These are phyloP conservation scores for Eilema caniola DNA, from an alignment of 2,888 invertebrate genomes.

Conservation along the genomic window DNA sequence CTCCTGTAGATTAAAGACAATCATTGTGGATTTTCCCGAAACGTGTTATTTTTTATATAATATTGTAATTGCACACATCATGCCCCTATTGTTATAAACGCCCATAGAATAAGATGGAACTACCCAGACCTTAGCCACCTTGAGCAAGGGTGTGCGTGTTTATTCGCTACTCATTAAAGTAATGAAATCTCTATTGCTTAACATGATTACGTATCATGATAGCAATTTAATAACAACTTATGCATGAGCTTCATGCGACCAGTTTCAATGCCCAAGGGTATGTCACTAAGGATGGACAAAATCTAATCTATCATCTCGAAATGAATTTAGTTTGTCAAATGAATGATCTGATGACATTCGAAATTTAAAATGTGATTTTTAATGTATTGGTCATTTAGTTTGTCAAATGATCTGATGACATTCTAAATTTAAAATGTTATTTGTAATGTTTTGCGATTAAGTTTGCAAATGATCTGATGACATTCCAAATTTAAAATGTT, in stretches of 20 bases:
- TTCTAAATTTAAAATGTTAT: background rate
- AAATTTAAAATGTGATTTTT: background rate
- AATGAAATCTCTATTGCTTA: background rate
- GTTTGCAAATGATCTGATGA: constrained; percentile 1
- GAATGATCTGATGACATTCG: too few relatives aligned
- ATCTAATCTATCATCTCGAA: constrained; percentile 1
- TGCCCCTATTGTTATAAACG: too few relatives aligned
- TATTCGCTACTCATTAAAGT: background rate
- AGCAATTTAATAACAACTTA: background rate
- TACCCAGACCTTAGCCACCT: background rate
- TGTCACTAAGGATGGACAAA: background rate
- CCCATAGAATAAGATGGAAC: too few relatives aligned
- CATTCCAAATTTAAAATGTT: background rate
- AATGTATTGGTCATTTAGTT: background rate
- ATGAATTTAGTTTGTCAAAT: too few relatives aligned
- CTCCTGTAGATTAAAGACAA: too few relatives aligned
- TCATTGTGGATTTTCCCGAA: too few relatives aligned
- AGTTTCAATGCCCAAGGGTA: constrained; percentile 4
- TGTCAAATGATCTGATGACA: background rate
- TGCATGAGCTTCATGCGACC: background rate
- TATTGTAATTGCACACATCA: too few relatives aligned
- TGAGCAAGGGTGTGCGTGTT: background rate
- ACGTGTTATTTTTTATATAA: too few relatives aligned
- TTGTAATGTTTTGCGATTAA: background rate
- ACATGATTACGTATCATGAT: constrained; percentile 1